Evolutionary conservation across 2,113 vertebrate genomes (phyloP).

Genomic region (Periophthalmodon schlosseri): DNA sequence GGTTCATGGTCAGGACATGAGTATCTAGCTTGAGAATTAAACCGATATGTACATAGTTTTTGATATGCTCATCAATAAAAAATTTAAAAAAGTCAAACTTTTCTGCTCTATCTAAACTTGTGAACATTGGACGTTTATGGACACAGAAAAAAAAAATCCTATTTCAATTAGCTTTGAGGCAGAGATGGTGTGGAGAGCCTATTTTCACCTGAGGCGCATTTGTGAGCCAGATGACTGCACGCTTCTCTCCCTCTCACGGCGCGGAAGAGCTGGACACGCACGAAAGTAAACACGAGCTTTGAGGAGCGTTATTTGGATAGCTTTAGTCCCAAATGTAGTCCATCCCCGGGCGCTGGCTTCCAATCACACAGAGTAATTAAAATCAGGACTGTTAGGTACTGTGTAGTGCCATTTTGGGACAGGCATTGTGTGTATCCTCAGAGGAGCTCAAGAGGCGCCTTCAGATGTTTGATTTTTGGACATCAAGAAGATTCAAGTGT

Average conservation of each 20-base stretch:
- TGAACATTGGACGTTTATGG: neutral
- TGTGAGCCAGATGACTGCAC: constrained; percentile 9
- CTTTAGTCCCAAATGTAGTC: neutral
- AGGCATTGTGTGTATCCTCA: neutral
- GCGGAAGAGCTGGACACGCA: neutral
- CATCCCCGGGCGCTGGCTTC: neutral
- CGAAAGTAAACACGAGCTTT: neutral
- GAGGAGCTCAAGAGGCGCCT: neutral
- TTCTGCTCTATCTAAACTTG: neutral
- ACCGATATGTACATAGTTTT: no score
- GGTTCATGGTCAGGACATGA: no score
- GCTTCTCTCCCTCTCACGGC: neutral
- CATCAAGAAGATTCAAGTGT: no score
- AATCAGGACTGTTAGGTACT: constrained; percentile 1
- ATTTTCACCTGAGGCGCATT: constrained; percentile 10
- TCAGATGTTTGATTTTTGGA: neutral
- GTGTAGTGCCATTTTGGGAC: neutral
- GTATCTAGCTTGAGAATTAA: no score
- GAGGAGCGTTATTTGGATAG: neutral
- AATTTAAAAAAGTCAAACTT: no score
- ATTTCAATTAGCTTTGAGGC: constrained; percentile 6
- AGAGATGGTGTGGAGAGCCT: constrained; percentile 2
- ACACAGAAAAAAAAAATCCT: constrained; percentile 2
- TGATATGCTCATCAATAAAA: no score
- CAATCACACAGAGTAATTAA: neutral